phyloP scores from a whole-genome alignment of 2,888 invertebrate species.

The Drosophila atripex region DNA sequence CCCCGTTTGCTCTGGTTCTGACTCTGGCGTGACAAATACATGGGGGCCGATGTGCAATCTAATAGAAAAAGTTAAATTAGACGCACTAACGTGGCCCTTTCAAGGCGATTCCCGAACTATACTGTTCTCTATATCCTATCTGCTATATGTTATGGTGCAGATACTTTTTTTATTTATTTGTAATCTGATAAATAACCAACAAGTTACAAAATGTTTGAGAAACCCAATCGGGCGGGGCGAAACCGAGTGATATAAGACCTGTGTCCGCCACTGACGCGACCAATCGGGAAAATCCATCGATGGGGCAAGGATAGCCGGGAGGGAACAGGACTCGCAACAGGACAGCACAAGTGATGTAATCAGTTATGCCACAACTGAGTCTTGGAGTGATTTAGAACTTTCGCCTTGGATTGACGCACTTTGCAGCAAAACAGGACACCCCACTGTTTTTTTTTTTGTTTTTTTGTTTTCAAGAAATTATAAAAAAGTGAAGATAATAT shows the following conservation, averaged over 20 bases:
- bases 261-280: too few species aligned
- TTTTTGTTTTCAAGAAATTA: too few species aligned
- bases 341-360: background rate
- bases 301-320: background rate
- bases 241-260: background rate
- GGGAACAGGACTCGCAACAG: background rate
- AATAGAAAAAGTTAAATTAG: constrained; percentile 79
- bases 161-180: background rate
- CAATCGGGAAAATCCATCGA: background rate
- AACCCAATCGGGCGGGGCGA: background rate
- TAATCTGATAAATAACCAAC: background rate
- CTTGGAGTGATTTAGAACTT: background rate
- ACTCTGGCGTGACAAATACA: constrained; percentile 68
- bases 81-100: constrained; percentile 59
- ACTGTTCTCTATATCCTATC: background rate
- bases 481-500: too few species aligned
- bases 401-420: background rate
- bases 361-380: background rate
- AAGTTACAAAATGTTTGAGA: background rate
- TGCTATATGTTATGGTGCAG: background rate
- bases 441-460: too few species aligned
- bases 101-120: background rate
- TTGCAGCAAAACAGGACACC: background rate
- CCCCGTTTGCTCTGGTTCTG: constrained; percentile 14
- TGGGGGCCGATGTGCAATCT: constrained; percentile 67